These are phyloP conservation scores for Xiphophorus couchianus DNA, from an alignment of 2,113 vertebrate species.

Conservation along the genomic window DNA sequence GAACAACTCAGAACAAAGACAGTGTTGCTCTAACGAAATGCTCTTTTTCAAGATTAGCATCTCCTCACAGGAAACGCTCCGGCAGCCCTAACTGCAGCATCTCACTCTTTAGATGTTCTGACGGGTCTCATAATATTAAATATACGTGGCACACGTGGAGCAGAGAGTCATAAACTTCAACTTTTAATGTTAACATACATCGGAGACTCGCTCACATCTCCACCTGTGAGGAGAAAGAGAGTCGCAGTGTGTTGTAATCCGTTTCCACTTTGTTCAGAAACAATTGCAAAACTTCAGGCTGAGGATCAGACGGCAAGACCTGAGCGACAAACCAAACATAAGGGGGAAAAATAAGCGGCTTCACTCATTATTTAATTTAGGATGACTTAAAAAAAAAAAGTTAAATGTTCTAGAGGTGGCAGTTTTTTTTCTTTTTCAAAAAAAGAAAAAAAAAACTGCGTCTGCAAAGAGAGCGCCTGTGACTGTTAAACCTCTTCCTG, in stretches of 20 bases:
- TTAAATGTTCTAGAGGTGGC: not conserved
- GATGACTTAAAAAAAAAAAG: not conserved
- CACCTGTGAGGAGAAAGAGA: not conserved
- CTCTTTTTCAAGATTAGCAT: conserved; percentile 22
- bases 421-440: not conserved
- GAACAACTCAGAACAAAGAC: not conserved
- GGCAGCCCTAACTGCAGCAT: conserved; percentile 13
- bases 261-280: not conserved
- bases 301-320: not conserved
- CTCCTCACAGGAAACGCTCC: conserved; percentile 64
- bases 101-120: not conserved
- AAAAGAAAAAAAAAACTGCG: conserved; percentile 28
- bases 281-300: conserved; percentile 1
- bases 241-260: conserved; percentile 5
- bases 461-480: conserved; percentile 54
- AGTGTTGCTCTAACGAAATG: not conserved
- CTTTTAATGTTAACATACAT: not conserved
- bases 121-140: not conserved
- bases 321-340: not conserved
- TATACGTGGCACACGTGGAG: too few species aligned
- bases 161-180: not conserved
- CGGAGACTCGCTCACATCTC: not conserved
- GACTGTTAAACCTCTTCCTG: conserved; percentile 87
- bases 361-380: not conserved
- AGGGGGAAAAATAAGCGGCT: too few species aligned